Evolutionary conservation across 2,797 vertebrate species (phyloP).

Genomic region (Enteromius trimaculatus): DNA sequence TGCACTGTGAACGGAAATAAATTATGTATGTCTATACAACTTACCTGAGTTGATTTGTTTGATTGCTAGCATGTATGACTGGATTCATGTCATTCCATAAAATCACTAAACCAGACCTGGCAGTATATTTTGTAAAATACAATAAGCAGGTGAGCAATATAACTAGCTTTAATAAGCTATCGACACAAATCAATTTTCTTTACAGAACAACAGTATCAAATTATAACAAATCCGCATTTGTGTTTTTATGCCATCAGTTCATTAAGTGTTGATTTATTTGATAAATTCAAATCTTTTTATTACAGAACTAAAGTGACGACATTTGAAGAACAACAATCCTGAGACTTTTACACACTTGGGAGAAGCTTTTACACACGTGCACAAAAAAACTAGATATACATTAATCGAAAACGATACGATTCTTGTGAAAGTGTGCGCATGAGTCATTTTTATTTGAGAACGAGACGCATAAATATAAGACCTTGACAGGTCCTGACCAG

Average conservation of each 20-base stretch:
- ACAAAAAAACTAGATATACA: not conserved
- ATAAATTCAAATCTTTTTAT: not conserved
- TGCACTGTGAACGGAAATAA: slow-evolving; percentile 81
- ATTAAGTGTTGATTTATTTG: not conserved
- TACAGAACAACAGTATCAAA: not conserved
- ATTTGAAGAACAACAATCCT: slow-evolving; percentile 1
- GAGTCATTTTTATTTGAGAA: not conserved
- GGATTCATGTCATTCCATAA: not conserved
- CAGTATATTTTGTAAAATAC: not conserved
- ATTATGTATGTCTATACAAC: slow-evolving; percentile 68
- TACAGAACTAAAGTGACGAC: not conserved
- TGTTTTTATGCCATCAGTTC: not conserved
- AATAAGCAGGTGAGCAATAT: not conserved
- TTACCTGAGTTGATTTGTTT: not conserved
- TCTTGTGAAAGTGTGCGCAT: not conserved
- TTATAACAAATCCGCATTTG: not conserved
- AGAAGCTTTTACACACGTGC: not conserved
- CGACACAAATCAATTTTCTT: not conserved
- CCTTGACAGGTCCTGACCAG: not conserved
- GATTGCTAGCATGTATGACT: not conserved
- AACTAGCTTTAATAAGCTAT: not conserved
- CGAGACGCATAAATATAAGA: not conserved
- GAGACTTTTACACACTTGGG: not conserved
- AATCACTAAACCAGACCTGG: not conserved
- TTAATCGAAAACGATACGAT: not conserved